These are phyloP conservation scores for Tetramorium simillimum DNA, from an alignment of 1,140 invertebrate genomes.

Conservation along the genomic window DNA sequence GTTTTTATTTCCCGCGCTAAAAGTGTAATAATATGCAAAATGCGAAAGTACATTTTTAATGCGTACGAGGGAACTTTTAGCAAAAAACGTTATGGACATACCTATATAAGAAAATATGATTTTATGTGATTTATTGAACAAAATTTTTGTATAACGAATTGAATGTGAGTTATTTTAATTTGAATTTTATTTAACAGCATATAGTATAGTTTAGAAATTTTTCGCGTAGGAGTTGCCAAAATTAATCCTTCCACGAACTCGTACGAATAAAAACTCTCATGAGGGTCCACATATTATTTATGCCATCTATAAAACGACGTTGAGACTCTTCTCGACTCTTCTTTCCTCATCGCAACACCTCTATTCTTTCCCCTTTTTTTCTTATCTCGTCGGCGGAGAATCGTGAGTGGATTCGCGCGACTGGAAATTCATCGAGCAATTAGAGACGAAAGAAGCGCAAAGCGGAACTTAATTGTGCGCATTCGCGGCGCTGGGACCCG, in stretches of 20 bases:
- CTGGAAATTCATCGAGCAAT: conserved; percentile 70
- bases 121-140: neutral
- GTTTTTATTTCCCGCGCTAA: neutral
- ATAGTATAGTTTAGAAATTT: neutral
- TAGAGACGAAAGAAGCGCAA: conserved; percentile 74
- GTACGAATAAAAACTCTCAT: conserved; percentile 16
- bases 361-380: conserved; percentile 38
- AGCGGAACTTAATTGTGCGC: conserved; percentile 79
- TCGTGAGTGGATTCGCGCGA: conserved; percentile 38
- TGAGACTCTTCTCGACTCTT: neutral
- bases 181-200: neutral
- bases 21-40: neutral
- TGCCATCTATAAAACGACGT: neutral
- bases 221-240: neutral
- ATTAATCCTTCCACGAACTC: neutral
- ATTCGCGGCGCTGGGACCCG: conserved; percentile 72
- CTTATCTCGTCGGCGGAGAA: conserved; percentile 33
- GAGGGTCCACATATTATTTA: conserved; percentile 24
- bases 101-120: neutral
- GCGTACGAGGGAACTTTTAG: neutral
- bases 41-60: neutral
- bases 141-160: neutral
- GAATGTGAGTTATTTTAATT: neutral
- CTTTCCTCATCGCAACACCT: conserved; percentile 10
- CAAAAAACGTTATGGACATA: neutral